phyloP scores from a whole-genome alignment of 2,113 vertebrate species.

The Theropithecus gelada region DNA sequence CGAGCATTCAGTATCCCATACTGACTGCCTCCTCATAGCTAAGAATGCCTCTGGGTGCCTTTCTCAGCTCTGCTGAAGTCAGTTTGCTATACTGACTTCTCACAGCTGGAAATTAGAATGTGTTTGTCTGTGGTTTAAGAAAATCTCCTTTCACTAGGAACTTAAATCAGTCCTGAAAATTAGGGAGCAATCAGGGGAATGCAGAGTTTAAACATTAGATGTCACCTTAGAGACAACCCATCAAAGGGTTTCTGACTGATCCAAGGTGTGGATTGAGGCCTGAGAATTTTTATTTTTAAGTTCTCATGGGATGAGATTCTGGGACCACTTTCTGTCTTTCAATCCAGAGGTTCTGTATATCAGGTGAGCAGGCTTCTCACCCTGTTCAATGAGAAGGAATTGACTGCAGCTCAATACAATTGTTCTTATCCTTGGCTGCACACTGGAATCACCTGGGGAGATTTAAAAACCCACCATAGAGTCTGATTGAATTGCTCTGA shows the following conservation, averaged over 20 bases:
- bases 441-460: not conserved
- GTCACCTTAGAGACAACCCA: not conserved
- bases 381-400: not conserved
- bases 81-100: not conserved
- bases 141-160: not conserved
- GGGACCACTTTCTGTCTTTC: not conserved
- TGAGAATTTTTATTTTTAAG: slow-evolving; percentile 6
- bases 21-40: not conserved
- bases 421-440: not conserved
- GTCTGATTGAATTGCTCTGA: not conserved
- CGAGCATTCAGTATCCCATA: not conserved
- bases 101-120: not conserved
- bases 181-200: not conserved
- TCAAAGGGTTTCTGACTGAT: not conserved
- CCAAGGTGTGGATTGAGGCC: not conserved
- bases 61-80: not conserved
- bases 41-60: not conserved
- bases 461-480: not conserved
- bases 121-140: not conserved
- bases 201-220: not conserved
- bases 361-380: not conserved
- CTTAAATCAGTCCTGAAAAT: not conserved
- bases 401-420: not conserved
- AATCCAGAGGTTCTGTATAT: not conserved
- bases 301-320: not conserved